phyloP scores from a whole-genome alignment of 2,113 vertebrate species.

The Promerops cafer region DNA sequence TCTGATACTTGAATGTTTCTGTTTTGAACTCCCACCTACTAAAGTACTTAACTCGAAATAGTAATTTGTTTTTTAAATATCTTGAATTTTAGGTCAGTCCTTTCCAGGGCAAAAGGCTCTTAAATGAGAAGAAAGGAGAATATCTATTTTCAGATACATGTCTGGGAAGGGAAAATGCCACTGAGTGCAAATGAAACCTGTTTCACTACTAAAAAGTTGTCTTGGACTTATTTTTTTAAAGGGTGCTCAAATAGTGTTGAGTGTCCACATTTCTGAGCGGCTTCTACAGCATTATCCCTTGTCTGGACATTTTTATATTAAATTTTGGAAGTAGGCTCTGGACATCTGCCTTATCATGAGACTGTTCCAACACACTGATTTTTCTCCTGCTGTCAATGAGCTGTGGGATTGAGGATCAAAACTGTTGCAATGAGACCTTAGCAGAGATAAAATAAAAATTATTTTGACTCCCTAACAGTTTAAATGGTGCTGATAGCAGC shows the following conservation, averaged over 20 bases:
- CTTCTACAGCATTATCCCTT: background rate
- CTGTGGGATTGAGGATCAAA: background rate
- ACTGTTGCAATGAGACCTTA: background rate
- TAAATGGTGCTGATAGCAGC: background rate
- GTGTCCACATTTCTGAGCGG: background rate
- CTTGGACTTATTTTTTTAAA: background rate
- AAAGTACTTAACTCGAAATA: background rate
- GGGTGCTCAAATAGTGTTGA: background rate
- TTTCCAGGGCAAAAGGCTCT: background rate
- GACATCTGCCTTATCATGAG: background rate
- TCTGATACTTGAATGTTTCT: background rate
- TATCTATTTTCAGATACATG: background rate
- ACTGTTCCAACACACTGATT: background rate
- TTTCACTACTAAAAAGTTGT: background rate
- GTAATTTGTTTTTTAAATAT: background rate
- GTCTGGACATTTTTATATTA: background rate
- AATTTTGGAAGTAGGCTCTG: background rate
- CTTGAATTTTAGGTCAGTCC: background rate
- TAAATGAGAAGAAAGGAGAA: background rate
- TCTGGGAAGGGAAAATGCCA: background rate
- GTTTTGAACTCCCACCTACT: background rate
- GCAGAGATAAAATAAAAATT: background rate
- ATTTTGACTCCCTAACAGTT: background rate
- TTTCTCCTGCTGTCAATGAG: background rate
- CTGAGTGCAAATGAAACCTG: background rate